Evolutionary conservation across 2,113 vertebrate genomes (phyloP).

Genomic region (Oreamnos americanus): DNA sequence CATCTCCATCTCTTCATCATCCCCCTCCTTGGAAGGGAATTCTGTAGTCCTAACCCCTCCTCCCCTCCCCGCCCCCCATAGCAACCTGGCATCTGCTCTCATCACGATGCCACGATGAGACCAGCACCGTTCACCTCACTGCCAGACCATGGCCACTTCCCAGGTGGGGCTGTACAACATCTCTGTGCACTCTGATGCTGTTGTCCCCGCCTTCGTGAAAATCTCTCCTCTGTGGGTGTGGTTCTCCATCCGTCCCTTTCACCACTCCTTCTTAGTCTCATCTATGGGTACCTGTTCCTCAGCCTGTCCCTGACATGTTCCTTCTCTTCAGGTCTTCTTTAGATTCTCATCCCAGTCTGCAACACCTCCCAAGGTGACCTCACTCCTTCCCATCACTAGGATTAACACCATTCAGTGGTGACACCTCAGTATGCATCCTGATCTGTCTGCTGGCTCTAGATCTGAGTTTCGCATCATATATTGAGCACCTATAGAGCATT

Average conservation of each 20-base stretch:
- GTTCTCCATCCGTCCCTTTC: background rate
- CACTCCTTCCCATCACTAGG: background rate
- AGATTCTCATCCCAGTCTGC: background rate
- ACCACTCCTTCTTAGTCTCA: background rate
- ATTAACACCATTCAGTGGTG: background rate
- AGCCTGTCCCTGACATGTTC: background rate
- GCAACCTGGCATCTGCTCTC: background rate
- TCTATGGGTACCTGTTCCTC: background rate
- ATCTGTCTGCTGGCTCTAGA: background rate
- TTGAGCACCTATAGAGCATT: background rate
- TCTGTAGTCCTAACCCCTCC: background rate
- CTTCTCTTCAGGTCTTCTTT: background rate
- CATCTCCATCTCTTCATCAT: background rate
- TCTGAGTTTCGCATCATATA: background rate
- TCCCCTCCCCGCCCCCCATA: background rate
- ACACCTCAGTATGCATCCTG: background rate
- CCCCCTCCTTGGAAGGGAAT: background rate
- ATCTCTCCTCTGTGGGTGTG: background rate
- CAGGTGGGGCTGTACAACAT: rapidly evolving
- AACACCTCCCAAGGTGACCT: background rate
- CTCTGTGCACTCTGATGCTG: rapidly evolving
- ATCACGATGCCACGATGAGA: rapidly evolving
- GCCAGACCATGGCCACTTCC: background rate
- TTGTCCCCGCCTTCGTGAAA: background rate
- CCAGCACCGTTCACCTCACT: background rate